A percentile compares a stretch with the other conserved stretches of the same genome.
phyloP scores from a whole-genome alignment of 2,113 vertebrate genomes.

The Uria aalge region DNA sequence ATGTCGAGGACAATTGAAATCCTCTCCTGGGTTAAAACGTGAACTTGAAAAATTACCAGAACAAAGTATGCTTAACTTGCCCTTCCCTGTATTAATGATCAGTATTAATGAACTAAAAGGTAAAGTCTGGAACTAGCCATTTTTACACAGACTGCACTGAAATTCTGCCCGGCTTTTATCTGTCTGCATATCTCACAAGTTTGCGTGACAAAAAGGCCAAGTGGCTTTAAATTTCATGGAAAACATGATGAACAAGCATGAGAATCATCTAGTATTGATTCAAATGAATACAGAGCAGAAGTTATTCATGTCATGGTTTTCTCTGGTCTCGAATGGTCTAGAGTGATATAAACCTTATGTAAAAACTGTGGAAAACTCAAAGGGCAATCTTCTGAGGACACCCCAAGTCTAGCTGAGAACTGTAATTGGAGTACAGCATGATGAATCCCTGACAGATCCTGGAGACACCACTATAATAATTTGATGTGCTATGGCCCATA shows the following conservation, averaged over 20 bases:
- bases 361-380: neutral
- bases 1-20: neutral
- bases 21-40: neutral
- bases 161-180: neutral
- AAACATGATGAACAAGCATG: neutral
- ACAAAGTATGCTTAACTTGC: neutral
- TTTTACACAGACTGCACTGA: neutral
- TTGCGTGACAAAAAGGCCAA: neutral
- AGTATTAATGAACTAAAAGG: neutral
- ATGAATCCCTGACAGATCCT: neutral
- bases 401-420: neutral
- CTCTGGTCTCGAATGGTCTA: neutral
- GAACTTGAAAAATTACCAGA: neutral
- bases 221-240: neutral
- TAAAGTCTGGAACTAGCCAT: neutral
- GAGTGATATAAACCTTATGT: neutral
- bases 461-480: neutral
- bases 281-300: neutral
- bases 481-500: neutral
- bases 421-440: neutral
- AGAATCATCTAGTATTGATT: neutral
- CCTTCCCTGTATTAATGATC: neutral
- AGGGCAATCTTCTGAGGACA: neutral
- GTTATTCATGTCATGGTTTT: neutral
- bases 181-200: neutral